Base-by-base conservation (phyloP, 2,797 vertebrate genomes). In the Harpagifer antarcticus region DNA sequence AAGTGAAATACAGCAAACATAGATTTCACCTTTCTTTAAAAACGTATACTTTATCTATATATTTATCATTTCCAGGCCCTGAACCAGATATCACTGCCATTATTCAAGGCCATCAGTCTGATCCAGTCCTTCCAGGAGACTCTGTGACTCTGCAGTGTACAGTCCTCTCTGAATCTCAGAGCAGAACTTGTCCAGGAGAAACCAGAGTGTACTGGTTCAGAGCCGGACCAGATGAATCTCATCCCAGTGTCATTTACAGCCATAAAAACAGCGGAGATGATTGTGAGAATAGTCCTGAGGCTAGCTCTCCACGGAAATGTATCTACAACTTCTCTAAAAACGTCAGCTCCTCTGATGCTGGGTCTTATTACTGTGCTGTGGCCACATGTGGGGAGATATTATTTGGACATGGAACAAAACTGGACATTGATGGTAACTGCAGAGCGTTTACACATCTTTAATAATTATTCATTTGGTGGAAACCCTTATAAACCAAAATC, bases 171-270 rank as follows among this genome's bases (percentile, higher is more conserved):
- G n/a, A n/a, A n/a, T n/a, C n/a, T n/a, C n/a, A n/a, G n/a, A n/a
- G n/a, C n/a, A n/a, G n/a, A n/a, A n/a, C n/a, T n/a, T n/a, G n/a
- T n/a, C n/a, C n/a, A n/a, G n/a, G n/a, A n/a, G n/a, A n/a, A n/a
- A n/a, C n/a, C n/a, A n/a, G n/a, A n/a, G n/a, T n/a, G n/a, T n/a
- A n/a, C n/a, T n/a, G n/a, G n/a, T n/a, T n/a, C n/a, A n/a, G n/a
- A n/a, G n/a, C n/a, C n/a, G n/a, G n/a, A n/a, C n/a, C n/a, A n/a
- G n/a, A n/a, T n/a, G n/a, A n/a, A n/a, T n/a, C n/a, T n/a, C n/a
- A n/a, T n/a, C n/a, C n/a, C n/a, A n/a, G n/a, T n/a, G n/a, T 74
- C 4, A 50, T 86, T 56, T 82, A 76, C 15, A 8, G 49, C 48
- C 1, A 66, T 33, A 23, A 55, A 60, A 72, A 68, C 47, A 11